Evolutionary conservation across 2,797 vertebrate species (phyloP).

Genomic region (Alosa sapidissima): DNA sequence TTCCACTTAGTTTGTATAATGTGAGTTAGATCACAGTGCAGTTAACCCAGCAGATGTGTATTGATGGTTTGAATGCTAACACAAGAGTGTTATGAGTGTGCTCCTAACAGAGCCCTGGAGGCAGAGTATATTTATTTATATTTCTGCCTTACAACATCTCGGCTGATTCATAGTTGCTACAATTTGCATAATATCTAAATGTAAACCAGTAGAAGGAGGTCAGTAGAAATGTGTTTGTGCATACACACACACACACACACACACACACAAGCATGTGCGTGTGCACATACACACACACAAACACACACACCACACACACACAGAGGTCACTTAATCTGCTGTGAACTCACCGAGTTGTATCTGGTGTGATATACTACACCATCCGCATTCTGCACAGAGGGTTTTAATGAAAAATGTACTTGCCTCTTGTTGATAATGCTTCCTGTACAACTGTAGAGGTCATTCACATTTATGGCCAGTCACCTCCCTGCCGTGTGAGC

Average conservation of each 20-base stretch:
- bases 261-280: not conserved
- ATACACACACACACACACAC: not conserved
- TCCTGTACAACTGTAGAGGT: constrained; percentile 7
- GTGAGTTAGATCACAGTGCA: not conserved
- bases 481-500: not conserved
- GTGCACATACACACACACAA: not conserved
- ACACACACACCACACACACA: not conserved
- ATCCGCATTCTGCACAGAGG: not conserved
- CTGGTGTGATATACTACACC: not conserved
- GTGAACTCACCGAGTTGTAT: not conserved
- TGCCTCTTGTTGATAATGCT: not conserved
- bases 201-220: constrained; percentile 10
- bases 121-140: not conserved
- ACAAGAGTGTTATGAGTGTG: not conserved
- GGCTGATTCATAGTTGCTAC: not conserved
- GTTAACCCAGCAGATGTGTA: not conserved
- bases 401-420: not conserved
- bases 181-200: not conserved
- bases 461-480: not conserved
- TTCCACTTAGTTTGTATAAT: not conserved
- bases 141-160: constrained; percentile 5
- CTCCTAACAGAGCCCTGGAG: not conserved
- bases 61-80: not conserved
- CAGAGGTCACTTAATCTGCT: not conserved
- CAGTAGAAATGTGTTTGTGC: not conserved